These are phyloP conservation scores for Nothobranchius furzeri DNA, from an alignment of 2,113 vertebrate species.

Conservation along the genomic window DNA sequence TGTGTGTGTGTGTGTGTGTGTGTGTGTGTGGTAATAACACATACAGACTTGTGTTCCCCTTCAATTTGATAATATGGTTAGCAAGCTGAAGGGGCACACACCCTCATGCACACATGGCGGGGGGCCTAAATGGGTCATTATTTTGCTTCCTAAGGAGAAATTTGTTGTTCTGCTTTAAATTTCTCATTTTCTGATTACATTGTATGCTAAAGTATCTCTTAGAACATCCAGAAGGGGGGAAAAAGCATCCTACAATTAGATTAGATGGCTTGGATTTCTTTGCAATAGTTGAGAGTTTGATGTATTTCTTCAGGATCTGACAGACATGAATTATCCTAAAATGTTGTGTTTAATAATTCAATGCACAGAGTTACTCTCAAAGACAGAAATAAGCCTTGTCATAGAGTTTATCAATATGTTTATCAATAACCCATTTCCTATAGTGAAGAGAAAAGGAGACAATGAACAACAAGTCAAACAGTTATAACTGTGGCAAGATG, in stretches of 20 bases:
- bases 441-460: no score
- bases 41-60: conserved; percentile 39
- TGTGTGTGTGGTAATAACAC: conserved; percentile 53
- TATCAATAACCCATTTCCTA: no score
- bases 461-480: no score
- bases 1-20: conserved; percentile 13
- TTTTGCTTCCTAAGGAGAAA: conserved; percentile 46
- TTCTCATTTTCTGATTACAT: conserved; percentile 26
- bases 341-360: not conserved
- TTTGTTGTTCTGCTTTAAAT: conserved; percentile 37
- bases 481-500: no score
- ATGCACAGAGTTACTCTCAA: not conserved
- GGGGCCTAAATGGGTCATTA: conserved; percentile 58
- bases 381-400: not conserved
- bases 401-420: not conserved
- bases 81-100: conserved; percentile 44
- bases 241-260: conserved; percentile 32
- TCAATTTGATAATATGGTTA: conserved; percentile 37
- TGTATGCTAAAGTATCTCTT: conserved; percentile 16
- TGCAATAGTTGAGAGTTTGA: conserved; percentile 8
- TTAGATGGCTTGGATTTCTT: conserved; percentile 34
- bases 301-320: conserved; percentile 13
- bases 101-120: conserved; percentile 22
- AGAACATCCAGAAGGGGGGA: conserved; percentile 12
- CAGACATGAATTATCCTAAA: not conserved